A percentile compares a stretch with the other conserved stretches of the same genome.
Conservation (phyloP, 2,888 invertebrate species). For the Lasioglossum malachurum region DNA sequence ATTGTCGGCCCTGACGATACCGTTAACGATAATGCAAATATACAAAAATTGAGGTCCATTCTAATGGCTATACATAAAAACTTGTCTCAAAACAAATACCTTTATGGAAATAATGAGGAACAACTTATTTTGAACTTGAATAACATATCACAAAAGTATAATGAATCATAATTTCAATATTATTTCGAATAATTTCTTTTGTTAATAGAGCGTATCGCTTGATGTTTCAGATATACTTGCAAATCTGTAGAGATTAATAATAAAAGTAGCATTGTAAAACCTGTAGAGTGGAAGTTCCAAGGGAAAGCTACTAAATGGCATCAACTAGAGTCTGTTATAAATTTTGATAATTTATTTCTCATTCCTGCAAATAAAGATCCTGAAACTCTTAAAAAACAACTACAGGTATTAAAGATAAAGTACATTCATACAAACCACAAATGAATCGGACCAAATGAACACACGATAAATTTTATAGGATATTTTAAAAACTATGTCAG, state of each 20-base stretch:
- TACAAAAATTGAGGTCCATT: conserved; percentile 87
- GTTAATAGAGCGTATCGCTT: background rate
- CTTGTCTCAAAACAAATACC: conserved; percentile 86
- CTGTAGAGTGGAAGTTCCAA: conserved; percentile 92
- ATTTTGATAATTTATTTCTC: conserved; percentile 91
- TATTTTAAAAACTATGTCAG: conserved; percentile 87
- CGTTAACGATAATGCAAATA: conserved; percentile 87
- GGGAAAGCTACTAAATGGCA: conserved; percentile 91
- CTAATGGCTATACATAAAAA: conserved; percentile 87
- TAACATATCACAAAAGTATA: conserved; percentile 85
- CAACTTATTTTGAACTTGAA: conserved; percentile 88
- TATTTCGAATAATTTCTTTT: conserved; percentile 4
- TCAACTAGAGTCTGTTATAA: conserved; percentile 90
- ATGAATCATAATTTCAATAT: background rate
- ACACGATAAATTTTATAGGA: conserved; percentile 84
- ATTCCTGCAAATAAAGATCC: conserved; percentile 88
- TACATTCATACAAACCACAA: background rate
- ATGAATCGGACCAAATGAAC: background rate
- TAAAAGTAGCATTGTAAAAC: conserved; percentile 86
- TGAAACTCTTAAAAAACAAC: conserved; percentile 88
- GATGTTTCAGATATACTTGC: conserved; percentile 86
- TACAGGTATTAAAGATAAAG: conserved; percentile 86
- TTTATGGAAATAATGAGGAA: conserved; percentile 88
- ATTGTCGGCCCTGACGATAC: conserved; percentile 89
- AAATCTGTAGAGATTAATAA: conserved; percentile 88